A percentile compares a stretch with the other conserved stretches of the same genome.
phyloP scores from a whole-genome alignment of 2,888 invertebrate species.

The Cheilosia vulpina region DNA sequence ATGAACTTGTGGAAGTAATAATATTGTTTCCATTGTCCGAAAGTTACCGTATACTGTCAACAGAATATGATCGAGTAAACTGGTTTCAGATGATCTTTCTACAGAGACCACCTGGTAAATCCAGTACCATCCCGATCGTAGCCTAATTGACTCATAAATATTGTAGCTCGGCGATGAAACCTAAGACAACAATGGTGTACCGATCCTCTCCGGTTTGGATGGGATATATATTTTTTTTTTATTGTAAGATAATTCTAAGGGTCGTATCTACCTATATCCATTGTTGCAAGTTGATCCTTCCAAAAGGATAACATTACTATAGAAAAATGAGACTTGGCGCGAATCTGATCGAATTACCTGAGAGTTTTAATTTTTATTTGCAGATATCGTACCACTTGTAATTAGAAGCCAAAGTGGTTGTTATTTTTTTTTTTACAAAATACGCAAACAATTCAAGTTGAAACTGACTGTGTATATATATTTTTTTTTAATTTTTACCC shows the following conservation, averaged over 20 bases:
- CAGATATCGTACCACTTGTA: constrained; percentile 32
- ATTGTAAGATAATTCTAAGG: background rate
- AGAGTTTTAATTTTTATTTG: background rate
- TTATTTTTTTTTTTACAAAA: background rate
- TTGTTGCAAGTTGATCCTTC: constrained; percentile 40
- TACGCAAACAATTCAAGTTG: background rate
- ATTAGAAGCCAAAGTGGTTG: constrained; percentile 11
- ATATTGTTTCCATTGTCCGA: constrained; percentile 31
- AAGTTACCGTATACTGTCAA: constrained; percentile 8
- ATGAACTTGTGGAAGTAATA: constrained; percentile 5
- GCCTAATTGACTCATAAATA: constrained; percentile 35
- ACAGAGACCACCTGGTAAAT: constrained; percentile 42
- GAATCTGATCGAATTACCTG: constrained; percentile 31
- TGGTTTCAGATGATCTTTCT: background rate
- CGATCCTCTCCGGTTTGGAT: constrained; percentile 25
- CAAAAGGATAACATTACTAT: background rate
- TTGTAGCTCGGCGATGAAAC: constrained; percentile 24
- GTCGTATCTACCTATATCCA: background rate
- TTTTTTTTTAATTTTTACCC: background rate
- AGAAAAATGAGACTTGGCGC: constrained; percentile 7
- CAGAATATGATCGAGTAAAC: constrained; percentile 5
- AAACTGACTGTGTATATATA: background rate
- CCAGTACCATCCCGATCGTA: background rate
- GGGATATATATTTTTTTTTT: constrained; percentile 7
- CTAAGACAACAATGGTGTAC: constrained; percentile 18